A percentile compares a stretch with the other conserved stretches of the same genome.
These are phyloP conservation scores for Melanerpes aurifrons DNA, from an alignment of 2,113 vertebrate genomes.

Conservation along the genomic window DNA sequence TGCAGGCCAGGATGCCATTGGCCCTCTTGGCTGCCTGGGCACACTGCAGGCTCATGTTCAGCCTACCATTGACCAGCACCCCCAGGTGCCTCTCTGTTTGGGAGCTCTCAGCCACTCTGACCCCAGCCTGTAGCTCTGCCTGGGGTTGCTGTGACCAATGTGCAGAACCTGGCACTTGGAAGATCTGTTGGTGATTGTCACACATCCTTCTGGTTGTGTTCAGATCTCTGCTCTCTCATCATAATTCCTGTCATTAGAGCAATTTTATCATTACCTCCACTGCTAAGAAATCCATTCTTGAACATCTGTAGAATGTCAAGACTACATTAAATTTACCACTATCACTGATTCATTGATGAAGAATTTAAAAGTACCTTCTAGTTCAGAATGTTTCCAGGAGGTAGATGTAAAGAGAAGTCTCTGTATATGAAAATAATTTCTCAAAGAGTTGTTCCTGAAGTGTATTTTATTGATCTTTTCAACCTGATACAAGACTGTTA, in stretches of 20 bases:
- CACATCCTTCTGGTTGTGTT: slow-evolving; percentile 71
- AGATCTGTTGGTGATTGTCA: slow-evolving; percentile 67
- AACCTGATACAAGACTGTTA: neutral
- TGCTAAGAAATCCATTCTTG: slow-evolving; percentile 63
- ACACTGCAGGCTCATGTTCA: too few species aligned
- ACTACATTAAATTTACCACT: slow-evolving; percentile 61
- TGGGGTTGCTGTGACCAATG: too few species aligned
- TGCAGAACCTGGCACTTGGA: neutral
- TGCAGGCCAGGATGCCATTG: too few species aligned
- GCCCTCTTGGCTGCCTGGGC: too few species aligned
- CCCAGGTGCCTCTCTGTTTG: too few species aligned
- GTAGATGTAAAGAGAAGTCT: neutral
- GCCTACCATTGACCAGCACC: too few species aligned
- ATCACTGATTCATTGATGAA: slow-evolving; percentile 62
- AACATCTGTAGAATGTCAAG: slow-evolving; percentile 64
- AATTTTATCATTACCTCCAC: slow-evolving; percentile 69
- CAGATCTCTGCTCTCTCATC: slow-evolving; percentile 71
- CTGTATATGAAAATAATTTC: slow-evolving; percentile 18
- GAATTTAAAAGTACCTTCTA: slow-evolving; percentile 16
- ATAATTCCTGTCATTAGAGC: slow-evolving; percentile 71
- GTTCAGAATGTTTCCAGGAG: neutral
- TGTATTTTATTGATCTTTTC: neutral
- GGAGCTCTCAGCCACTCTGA: too few species aligned
- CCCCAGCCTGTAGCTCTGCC: too few species aligned
- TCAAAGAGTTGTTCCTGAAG: neutral